Evolutionary conservation across 2,888 invertebrate genomes (phyloP).

Genomic region (Ichneumoninae sp.): DNA sequence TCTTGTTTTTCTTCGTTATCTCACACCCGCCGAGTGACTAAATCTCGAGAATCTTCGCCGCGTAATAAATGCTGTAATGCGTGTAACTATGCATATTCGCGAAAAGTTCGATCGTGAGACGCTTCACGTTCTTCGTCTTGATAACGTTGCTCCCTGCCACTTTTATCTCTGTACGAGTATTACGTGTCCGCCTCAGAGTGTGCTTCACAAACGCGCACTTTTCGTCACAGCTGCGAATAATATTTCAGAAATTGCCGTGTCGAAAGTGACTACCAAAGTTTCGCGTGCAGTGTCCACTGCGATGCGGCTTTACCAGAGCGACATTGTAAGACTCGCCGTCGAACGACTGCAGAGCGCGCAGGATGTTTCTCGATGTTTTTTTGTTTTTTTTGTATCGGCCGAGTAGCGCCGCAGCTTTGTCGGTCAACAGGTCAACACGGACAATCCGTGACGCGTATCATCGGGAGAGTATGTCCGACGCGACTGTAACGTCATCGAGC

Average conservation of each 20-base stretch:
- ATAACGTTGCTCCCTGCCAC: not conserved
- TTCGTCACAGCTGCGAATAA: not conserved
- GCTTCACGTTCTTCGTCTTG: constrained; percentile 21
- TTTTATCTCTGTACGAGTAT: not conserved
- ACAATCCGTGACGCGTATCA: constrained; percentile 24
- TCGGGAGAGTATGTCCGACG: not conserved
- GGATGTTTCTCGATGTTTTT: constrained; percentile 7
- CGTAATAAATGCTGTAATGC: constrained; percentile 75
- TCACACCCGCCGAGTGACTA: constrained; percentile 45
- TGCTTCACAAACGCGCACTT: not conserved
- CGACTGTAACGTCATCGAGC: constrained; percentile 42
- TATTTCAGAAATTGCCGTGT: not conserved
- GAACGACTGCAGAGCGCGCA: not conserved
- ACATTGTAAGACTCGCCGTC: constrained; percentile 20
- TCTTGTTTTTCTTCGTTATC: not conserved
- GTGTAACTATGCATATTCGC: constrained; percentile 76
- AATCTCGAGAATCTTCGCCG: constrained; percentile 74
- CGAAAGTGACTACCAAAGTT: not conserved
- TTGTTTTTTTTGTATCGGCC: constrained; percentile 5
- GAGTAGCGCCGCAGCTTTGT: constrained; percentile 4
- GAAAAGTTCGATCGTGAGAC: constrained; percentile 42
- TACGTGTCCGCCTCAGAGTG: not conserved
- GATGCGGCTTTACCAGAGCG: constrained; percentile 32
- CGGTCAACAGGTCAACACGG: constrained; percentile 54
- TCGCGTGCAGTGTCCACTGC: not conserved